Percentiles rank a stretch among this genome's conserved stretches.
phyloP scores from a whole-genome alignment of 2,113 vertebrate genomes.

The Eupsittula cactorum region DNA sequence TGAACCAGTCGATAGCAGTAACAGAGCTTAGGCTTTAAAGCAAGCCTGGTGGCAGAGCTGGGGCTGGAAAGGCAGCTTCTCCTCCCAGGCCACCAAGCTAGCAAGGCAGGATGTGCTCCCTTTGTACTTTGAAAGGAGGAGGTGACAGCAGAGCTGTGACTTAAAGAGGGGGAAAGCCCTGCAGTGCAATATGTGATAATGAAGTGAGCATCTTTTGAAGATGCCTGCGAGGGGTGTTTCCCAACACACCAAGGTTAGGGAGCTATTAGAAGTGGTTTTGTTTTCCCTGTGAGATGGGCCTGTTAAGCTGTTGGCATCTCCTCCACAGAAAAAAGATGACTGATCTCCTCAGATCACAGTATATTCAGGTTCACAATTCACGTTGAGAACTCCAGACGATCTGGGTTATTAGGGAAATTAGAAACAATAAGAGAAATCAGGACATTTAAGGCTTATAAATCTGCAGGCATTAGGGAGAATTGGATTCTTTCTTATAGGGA shows the following conservation, averaged over 20 bases:
- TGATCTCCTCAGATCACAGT: slow-evolving; percentile 69
- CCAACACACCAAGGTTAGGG: slow-evolving; percentile 42
- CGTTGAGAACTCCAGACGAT: slow-evolving; percentile 73
- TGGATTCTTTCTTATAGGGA: slow-evolving; percentile 69
- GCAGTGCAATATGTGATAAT: not conserved
- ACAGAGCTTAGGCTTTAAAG: not conserved
- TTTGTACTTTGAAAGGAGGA: not conserved
- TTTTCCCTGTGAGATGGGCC: slow-evolving; percentile 55
- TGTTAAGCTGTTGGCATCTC: slow-evolving; percentile 32
- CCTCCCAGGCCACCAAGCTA: not conserved
- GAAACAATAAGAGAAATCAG: slow-evolving; percentile 63
- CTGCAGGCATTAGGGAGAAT: slow-evolving; percentile 70
- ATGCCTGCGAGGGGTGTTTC: not conserved
- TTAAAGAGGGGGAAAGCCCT: not conserved
- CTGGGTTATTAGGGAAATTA: slow-evolving; percentile 25
- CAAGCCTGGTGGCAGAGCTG: fast-evolving
- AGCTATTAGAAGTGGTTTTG: slow-evolving; percentile 58
- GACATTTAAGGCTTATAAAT: slow-evolving; percentile 64
- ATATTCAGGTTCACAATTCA: slow-evolving; percentile 76
- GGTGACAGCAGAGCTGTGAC: not conserved
- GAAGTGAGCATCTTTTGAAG: slow-evolving; percentile 37
- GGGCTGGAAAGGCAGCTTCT: not conserved
- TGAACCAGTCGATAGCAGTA: not conserved
- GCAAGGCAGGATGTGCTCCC: not conserved
- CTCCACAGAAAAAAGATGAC: slow-evolving; percentile 17